Evolutionary conservation across 2,888 invertebrate genomes (phyloP).

Genomic region (Chrysolina oricalcia): DNA sequence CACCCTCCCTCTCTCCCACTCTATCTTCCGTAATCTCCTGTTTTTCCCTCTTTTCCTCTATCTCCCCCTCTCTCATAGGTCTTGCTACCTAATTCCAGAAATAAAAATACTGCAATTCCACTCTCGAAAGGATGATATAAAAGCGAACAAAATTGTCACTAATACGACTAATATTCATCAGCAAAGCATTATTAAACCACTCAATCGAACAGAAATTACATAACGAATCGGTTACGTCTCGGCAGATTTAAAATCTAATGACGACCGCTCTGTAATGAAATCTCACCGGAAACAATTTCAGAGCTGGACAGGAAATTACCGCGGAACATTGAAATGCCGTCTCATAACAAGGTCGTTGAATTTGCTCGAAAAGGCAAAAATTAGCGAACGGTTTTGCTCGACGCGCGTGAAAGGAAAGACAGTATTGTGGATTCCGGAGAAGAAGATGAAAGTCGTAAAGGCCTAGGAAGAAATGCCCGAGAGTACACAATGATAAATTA

Average conservation of each 20-base stretch:
- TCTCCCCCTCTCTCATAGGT: too few species aligned
- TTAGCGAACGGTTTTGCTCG: not conserved
- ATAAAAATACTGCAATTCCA: too few species aligned
- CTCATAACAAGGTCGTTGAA: slow-evolving; percentile 28
- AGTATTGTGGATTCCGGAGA: not conserved
- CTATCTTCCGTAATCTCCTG: too few species aligned
- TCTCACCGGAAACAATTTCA: slow-evolving; percentile 44
- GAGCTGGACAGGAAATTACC: slow-evolving; percentile 43
- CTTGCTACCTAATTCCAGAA: too few species aligned
- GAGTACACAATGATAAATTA: too few species aligned
- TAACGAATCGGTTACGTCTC: slow-evolving; percentile 29
- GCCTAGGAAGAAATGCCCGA: not conserved
- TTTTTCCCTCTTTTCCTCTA: too few species aligned
- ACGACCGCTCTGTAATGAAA: slow-evolving; percentile 27
- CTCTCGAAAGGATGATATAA: too few species aligned
- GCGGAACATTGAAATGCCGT: slow-evolving; percentile 26
- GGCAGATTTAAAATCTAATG: not conserved
- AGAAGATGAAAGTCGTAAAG: not conserved
- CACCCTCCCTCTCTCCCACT: too few species aligned
- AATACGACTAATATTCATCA: not conserved
- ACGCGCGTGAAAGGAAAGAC: slow-evolving; percentile 14
- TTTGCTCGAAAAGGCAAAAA: slow-evolving; percentile 5
- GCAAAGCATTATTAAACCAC: not conserved
- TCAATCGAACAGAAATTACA: slow-evolving; percentile 11
- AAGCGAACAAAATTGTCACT: not conserved